Evolutionary conservation across 1,140 invertebrate species (phyloP).

Genomic region (Bombus impatiens): DNA sequence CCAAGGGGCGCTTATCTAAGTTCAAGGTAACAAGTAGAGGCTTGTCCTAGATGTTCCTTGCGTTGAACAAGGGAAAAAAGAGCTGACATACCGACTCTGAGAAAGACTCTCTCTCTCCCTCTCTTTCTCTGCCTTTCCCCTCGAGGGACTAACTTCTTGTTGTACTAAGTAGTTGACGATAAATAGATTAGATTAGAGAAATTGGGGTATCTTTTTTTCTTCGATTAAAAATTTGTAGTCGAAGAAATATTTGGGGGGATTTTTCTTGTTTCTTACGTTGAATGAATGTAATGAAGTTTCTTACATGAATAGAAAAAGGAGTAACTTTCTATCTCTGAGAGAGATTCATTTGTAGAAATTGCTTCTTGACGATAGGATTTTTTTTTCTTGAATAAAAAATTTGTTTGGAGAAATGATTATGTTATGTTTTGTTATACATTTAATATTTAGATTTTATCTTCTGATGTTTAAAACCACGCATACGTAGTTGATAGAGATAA

Average conservation of each 20-base stretch:
- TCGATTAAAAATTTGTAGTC: neutral
- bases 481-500: neutral
- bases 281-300: too few relatives aligned
- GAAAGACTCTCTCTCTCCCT: too few relatives aligned
- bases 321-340: too few relatives aligned
- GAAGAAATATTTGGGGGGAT: too few relatives aligned
- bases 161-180: neutral
- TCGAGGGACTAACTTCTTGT: neutral
- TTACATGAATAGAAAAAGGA: too few relatives aligned
- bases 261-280: too few relatives aligned
- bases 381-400: neutral
- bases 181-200: neutral
- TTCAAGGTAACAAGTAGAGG: conserved; percentile 26
- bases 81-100: neutral
- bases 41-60: neutral
- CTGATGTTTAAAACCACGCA: too few relatives aligned
- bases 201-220: neutral
- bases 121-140: too few relatives aligned
- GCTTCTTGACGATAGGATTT: too few relatives aligned
- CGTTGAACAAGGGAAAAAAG: neutral
- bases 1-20: conserved; percentile 33
- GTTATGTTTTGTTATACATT: neutral
- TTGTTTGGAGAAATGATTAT: neutral
- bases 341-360: too few relatives aligned
- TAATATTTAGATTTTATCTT: neutral